Percentiles rank a stretch among this genome's conserved stretches.
These are phyloP conservation scores for Drosophila sordidapex DNA, from an alignment of 2,888 invertebrate species.

Conservation along the genomic window DNA sequence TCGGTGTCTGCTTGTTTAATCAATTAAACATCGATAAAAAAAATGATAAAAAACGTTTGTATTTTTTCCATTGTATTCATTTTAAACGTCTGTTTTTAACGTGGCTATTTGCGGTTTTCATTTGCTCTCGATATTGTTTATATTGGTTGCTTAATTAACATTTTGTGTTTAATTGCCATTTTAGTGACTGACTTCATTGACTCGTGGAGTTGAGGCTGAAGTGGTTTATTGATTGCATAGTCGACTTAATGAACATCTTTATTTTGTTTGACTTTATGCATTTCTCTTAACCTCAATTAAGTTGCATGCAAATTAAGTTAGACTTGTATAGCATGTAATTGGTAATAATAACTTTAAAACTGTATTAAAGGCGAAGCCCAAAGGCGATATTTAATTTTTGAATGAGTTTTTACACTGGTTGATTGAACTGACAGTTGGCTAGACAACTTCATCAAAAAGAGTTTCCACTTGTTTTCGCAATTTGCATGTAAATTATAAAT, in stretches of 20 bases:
- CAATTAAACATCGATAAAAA: slow-evolving; percentile 36
- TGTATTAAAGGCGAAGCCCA: not conserved
- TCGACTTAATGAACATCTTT: not conserved
- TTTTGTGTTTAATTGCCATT: slow-evolving; percentile 35
- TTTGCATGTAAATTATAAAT: not conserved
- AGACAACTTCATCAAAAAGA: not conserved
- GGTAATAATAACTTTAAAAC: not conserved
- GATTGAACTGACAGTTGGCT: not conserved
- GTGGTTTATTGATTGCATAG: not conserved
- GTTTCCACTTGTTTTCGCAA: not conserved
- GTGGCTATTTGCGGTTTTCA: slow-evolving; percentile 31
- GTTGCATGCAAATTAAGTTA: not conserved
- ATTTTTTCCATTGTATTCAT: slow-evolving; percentile 12
- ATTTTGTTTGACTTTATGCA: too few relatives aligned
- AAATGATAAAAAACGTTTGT: slow-evolving; percentile 6
- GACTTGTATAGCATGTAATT: too few relatives aligned
- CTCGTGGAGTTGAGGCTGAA: not conserved
- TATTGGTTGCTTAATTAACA: slow-evolving; percentile 36
- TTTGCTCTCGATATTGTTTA: slow-evolving; percentile 52
- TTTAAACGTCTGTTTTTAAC: slow-evolving; percentile 26
- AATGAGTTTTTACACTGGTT: not conserved
- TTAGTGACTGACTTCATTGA: slow-evolving; percentile 6
- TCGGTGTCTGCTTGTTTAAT: slow-evolving; percentile 43
- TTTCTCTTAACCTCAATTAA: not conserved
- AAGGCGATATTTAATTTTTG: not conserved